A percentile compares a stretch with the other conserved stretches of the same genome.
phyloP scores from a whole-genome alignment of 53 echinoderm and acorn worm species.

The Arbacia lixula region DNA sequence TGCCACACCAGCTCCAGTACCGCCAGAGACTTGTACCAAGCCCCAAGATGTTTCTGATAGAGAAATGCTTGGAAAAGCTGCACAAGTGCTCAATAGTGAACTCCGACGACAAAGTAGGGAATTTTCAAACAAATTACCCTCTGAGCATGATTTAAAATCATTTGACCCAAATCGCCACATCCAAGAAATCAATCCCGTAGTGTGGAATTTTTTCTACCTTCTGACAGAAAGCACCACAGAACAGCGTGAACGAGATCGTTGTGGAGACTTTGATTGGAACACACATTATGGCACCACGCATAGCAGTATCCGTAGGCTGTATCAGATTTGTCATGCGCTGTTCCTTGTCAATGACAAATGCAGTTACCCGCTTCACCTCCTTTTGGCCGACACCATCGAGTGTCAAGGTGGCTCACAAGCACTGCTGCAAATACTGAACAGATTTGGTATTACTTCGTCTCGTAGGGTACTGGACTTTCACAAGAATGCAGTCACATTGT shows the following conservation, averaged over 20 bases:
- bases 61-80: not conserved
- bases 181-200: not conserved
- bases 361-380: constrained; percentile 3
- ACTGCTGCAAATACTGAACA: constrained; percentile 1
- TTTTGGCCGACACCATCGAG: not conserved
- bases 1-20: not conserved
- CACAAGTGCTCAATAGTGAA: constrained; percentile 22
- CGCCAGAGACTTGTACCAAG: not conserved
- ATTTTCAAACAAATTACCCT: not conserved
- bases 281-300: too few relatives aligned
- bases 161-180: not conserved
- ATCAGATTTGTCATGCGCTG: not conserved
- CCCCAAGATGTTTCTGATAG: not conserved
- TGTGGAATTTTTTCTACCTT: not conserved
- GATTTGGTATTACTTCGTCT: constrained; percentile 7
- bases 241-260: not conserved
- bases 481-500: not conserved
- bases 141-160: not conserved
- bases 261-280: not conserved
- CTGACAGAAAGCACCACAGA: constrained; percentile 6
- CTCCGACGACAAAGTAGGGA: not conserved
- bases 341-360: not conserved
- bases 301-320: not conserved
- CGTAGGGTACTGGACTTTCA: not conserved
- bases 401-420: constrained; percentile 11